A percentile compares a stretch with the other conserved stretches of the same genome.
phyloP scores from a whole-genome alignment of 2,113 vertebrate species.

The Pteronura brasiliensis region DNA sequence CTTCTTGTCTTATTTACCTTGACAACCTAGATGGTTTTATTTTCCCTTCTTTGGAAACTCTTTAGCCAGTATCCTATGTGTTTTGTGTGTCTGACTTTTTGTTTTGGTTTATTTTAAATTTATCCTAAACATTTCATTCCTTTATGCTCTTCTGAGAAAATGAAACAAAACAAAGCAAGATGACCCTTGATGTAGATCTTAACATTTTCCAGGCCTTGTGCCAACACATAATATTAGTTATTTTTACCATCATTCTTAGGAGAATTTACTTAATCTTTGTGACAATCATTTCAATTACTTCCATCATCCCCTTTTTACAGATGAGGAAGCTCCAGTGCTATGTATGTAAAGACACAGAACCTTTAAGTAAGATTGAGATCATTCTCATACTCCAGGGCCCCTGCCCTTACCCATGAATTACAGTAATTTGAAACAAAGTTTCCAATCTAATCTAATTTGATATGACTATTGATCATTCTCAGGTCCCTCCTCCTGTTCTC shows the following conservation, averaged over 20 bases:
- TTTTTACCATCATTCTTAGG: neutral
- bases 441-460: neutral
- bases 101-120: neutral
- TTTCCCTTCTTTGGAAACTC: neutral
- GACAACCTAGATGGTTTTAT: neutral
- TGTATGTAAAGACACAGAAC: neutral
- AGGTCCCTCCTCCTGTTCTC: neutral
- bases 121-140: neutral
- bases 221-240: neutral
- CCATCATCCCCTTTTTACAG: neutral
- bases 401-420: neutral
- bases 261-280: neutral
- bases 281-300: neutral
- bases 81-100: neutral
- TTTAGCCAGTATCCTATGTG: neutral
- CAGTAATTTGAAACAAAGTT: neutral
- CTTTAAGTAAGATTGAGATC: neutral
- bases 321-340: neutral
- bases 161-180: neutral
- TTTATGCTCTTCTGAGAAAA: neutral
- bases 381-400: neutral
- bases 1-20: neutral
- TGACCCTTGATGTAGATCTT: neutral
- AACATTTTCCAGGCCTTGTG: neutral
- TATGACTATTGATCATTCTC: neutral